These are phyloP conservation scores for Hartigia nigra DNA, from an alignment of 2,888 invertebrate genomes.

Conservation along the genomic window DNA sequence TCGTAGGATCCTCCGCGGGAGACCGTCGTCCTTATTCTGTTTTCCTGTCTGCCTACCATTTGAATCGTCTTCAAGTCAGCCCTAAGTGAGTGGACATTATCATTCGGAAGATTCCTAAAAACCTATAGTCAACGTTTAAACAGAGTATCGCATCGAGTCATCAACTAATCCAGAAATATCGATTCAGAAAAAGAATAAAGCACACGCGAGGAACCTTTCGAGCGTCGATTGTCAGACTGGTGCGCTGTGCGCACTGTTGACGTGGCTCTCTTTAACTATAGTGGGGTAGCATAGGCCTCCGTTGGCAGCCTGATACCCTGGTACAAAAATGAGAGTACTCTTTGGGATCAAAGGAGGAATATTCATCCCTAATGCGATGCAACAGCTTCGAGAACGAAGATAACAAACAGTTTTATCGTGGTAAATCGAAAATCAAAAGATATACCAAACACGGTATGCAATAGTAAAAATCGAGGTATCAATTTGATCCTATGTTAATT, in stretches of 20 bases:
- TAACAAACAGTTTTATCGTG: too few relatives aligned
- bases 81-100: slow-evolving; percentile 37
- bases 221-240: background rate
- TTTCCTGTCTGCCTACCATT: slow-evolving; percentile 43
- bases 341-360: slow-evolving; percentile 41
- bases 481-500: background rate
- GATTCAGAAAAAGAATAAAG: background rate
- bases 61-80: slow-evolving; percentile 46
- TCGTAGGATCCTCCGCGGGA: background rate
- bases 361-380: background rate
- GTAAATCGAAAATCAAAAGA: too few relatives aligned
- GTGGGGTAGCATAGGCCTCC: slow-evolving; percentile 30
- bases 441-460: too few relatives aligned
- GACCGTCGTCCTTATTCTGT: slow-evolving; percentile 31
- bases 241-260: background rate
- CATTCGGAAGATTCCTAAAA: slow-evolving; percentile 27
- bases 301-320: slow-evolving; percentile 45
- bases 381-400: background rate
- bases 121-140: slow-evolving; percentile 38
- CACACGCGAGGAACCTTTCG: background rate
- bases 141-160: slow-evolving; percentile 32
- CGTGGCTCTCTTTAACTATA: background rate
- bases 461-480: background rate
- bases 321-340: slow-evolving; percentile 54
- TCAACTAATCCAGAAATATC: slow-evolving; percentile 24